These are phyloP conservation scores for Diadegma fenestrale DNA, from an alignment of 2,888 invertebrate genomes.

Conservation along the genomic window DNA sequence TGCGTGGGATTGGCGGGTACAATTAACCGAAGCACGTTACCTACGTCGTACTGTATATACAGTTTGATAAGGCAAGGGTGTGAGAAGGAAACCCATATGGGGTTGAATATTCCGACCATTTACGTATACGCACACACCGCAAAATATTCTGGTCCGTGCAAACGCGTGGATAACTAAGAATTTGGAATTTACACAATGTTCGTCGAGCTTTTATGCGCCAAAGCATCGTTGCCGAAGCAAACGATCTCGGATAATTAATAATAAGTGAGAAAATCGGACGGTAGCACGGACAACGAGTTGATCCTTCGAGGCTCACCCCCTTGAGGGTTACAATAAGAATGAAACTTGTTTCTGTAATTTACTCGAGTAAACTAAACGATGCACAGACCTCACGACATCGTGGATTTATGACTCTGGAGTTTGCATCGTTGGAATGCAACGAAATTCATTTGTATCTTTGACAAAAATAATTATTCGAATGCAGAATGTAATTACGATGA, in stretches of 20 bases:
- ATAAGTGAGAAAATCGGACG: neutral
- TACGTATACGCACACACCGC: neutral
- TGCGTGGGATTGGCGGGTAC: conserved; percentile 69
- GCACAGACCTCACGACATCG: neutral
- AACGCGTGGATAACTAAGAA: neutral
- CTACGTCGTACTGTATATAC: neutral
- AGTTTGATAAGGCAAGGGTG: neutral
- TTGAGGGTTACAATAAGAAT: neutral
- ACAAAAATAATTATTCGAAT: too few species aligned
- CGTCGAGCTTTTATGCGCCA: neutral
- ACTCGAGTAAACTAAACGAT: neutral
- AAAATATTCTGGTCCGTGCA: neutral
- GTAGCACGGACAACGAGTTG: neutral
- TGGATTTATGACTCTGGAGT: too few species aligned
- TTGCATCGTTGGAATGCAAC: too few species aligned
- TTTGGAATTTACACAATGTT: neutral
- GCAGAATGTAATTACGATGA: too few species aligned
- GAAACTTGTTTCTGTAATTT: neutral
- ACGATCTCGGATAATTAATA: neutral
- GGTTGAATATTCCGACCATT: neutral
- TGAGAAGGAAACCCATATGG: conserved; percentile 1
- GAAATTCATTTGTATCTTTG: too few species aligned
- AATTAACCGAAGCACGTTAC: conserved; percentile 62
- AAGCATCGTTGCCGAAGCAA: neutral
- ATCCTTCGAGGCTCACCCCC: neutral